These are phyloP conservation scores for Marisa cornuarietis DNA, from an alignment of 1,140 invertebrate species.

Conservation along the genomic window DNA sequence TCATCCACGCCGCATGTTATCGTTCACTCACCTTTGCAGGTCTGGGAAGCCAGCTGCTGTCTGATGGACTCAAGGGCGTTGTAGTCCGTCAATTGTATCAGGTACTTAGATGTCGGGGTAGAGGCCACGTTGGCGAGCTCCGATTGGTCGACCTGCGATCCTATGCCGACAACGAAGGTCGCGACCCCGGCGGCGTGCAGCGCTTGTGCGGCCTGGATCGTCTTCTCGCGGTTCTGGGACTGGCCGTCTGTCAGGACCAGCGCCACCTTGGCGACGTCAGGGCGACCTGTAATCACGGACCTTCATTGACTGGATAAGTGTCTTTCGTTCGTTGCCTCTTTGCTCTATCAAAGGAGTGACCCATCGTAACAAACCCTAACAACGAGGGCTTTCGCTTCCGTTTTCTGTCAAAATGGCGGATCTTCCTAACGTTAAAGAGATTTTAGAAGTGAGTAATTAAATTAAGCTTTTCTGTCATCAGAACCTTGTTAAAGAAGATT, in stretches of 20 bases:
- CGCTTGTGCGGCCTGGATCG: constrained; percentile 36
- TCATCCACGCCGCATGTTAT: no score
- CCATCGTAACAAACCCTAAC: no score
- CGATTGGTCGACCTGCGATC: constrained; percentile 33
- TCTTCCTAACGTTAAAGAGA: no score
- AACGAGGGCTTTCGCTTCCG: no score
- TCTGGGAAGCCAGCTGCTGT: constrained; percentile 37
- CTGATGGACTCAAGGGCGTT: constrained; percentile 48
- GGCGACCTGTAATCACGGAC: constrained; percentile 19
- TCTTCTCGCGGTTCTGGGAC: constrained; percentile 38
- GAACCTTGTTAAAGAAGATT: no score
- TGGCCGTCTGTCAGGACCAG: constrained; percentile 58
- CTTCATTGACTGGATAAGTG: no score
- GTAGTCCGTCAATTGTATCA: constrained; percentile 44
- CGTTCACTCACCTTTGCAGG: constrained; percentile 32
- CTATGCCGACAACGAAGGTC: constrained; percentile 50
- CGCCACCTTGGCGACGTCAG: constrained; percentile 35
- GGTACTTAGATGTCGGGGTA: constrained; percentile 36
- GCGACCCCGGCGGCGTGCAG: constrained; percentile 40
- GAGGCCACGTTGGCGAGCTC: constrained; percentile 47
- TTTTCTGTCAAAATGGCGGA: no score
- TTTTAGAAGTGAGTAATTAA: no score
- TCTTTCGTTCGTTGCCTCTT: no score
- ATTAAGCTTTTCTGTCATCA: no score
- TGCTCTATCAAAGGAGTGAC: no score